Conservation (phyloP, 2,797 vertebrate genomes). For the Alca torda region DNA sequence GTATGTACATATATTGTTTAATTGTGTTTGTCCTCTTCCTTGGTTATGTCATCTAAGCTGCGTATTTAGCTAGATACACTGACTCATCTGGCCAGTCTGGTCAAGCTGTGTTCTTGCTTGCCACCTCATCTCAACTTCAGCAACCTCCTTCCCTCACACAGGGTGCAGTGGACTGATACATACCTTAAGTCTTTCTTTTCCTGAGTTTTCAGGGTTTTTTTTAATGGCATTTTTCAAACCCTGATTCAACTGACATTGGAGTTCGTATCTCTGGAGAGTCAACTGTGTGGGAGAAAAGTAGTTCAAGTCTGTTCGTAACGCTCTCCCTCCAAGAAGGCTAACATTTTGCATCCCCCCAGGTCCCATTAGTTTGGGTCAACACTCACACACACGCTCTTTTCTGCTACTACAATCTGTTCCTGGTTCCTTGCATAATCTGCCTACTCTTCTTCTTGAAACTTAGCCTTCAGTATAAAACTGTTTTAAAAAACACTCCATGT, state of each 20-base stretch:
- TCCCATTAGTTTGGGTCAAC: neutral
- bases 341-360: neutral
- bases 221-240: neutral
- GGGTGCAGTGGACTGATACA: neutral
- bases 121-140: neutral
- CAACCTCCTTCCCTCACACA: neutral
- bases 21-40: neutral
- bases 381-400: neutral
- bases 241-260: neutral
- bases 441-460: neutral
- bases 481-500: neutral
- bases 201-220: neutral
- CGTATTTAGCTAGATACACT: neutral
- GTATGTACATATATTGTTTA: neutral
- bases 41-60: neutral
- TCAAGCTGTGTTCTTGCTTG: neutral
- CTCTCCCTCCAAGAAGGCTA: neutral
- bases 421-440: neutral
- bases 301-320: neutral
- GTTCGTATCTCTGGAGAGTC: neutral
- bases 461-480: neutral
- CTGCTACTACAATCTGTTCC: neutral
- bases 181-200: neutral
- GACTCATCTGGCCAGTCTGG: neutral
- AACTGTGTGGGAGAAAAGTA: neutral